Percentiles rank a stretch among this genome's conserved stretches.
Conservation (phyloP, 1,140 invertebrate genomes). For the Spodoptera litura region DNA sequence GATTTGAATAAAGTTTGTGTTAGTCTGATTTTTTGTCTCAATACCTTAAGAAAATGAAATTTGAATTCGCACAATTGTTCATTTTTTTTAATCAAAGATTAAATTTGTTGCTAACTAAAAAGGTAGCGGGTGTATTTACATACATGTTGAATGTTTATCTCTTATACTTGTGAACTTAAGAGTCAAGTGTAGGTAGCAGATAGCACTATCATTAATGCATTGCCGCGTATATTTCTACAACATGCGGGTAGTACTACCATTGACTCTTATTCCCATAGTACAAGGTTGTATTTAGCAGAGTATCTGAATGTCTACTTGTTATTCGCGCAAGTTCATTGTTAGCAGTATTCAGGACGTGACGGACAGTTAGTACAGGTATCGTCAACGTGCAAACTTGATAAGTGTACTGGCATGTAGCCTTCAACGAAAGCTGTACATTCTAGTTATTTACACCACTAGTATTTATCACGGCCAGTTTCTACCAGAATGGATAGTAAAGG, state of each 20-base stretch:
- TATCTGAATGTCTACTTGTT: constrained; percentile 44
- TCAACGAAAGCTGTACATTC: constrained; percentile 13
- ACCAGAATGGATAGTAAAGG: background rate
- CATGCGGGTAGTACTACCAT: constrained; percentile 67
- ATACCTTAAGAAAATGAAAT: too few species aligned
- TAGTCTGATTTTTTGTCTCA: too few species aligned
- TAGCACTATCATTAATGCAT: constrained; percentile 75
- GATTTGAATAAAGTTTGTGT: too few species aligned
- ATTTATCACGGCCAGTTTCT: background rate
- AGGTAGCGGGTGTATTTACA: background rate
- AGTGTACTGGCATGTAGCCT: constrained; percentile 50
- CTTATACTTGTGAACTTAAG: constrained; percentile 59
- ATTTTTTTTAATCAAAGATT: too few species aligned
- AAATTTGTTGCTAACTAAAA: too few species aligned
- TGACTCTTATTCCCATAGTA: constrained; percentile 45
- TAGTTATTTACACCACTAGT: constrained; percentile 16
- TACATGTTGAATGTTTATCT: constrained; percentile 46
- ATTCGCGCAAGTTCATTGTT: constrained; percentile 60
- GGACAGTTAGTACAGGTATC: constrained; percentile 62
- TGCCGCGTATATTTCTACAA: constrained; percentile 73
- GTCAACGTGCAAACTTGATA: constrained; percentile 53
- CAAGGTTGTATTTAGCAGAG: constrained; percentile 49
- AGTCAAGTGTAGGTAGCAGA: constrained; percentile 80
- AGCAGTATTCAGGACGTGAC: constrained; percentile 78
- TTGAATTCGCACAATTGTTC: background rate